phyloP scores from a whole-genome alignment of 2,113 vertebrate genomes.

The Athene cunicularia region DNA sequence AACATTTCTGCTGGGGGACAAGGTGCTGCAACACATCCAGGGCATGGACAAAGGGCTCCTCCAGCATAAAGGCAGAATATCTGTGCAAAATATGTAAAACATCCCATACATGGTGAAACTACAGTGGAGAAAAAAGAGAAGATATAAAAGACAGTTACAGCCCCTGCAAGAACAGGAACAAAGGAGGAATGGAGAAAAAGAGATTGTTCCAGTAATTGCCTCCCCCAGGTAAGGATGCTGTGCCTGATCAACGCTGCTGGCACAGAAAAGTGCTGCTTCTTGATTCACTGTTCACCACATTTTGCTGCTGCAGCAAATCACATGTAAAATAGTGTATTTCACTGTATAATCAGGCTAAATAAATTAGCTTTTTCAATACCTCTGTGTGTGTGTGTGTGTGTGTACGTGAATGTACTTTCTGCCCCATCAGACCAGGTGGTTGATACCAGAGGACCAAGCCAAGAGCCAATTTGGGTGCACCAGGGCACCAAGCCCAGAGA shows the following conservation, averaged over 20 bases:
- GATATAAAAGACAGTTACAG: constrained; percentile 32
- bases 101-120: background rate
- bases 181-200: background rate
- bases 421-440: background rate
- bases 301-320: constrained; percentile 29
- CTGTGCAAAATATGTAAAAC: background rate
- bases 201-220: constrained; percentile 69
- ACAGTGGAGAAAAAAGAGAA: background rate
- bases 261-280: background rate
- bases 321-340: background rate
- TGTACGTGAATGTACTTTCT: background rate
- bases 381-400: too few species aligned
- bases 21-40: background rate
- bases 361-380: background rate
- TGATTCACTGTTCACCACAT: background rate
- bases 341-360: background rate
- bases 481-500: background rate
- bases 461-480: background rate
- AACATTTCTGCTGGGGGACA: background rate
- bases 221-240: constrained; percentile 58
- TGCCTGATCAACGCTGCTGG: background rate
- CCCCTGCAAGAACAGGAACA: constrained; percentile 62
- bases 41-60: background rate
- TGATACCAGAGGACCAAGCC: background rate
- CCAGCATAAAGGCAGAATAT: background rate